Conservation (phyloP, 2,888 invertebrate genomes). For the Sceliomorpha sp. region DNA sequence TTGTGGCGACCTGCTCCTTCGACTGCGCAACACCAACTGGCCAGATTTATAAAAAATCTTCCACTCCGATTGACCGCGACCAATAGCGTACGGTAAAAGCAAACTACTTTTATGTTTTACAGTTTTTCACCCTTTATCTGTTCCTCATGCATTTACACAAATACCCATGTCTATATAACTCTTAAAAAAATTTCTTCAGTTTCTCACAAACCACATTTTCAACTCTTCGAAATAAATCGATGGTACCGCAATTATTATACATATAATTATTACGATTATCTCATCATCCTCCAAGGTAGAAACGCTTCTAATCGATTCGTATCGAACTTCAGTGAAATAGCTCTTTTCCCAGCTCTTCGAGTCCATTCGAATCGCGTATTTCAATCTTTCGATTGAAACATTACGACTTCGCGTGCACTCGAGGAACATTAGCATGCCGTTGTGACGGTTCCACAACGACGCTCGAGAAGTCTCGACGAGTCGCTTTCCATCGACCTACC, state of each 20-base stretch:
- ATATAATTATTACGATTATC: slow-evolving; percentile 22
- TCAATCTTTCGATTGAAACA: slow-evolving; percentile 50
- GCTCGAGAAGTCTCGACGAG: too few relatives aligned
- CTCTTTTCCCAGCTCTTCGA: slow-evolving; percentile 34
- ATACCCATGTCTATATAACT: too few relatives aligned
- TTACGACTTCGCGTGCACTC: slow-evolving; percentile 50
- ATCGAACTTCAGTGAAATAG: slow-evolving; percentile 24
- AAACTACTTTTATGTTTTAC: slow-evolving; percentile 22
- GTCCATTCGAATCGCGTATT: slow-evolving; percentile 37
- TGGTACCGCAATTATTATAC: slow-evolving; percentile 5
- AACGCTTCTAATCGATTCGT: slow-evolving; percentile 41
- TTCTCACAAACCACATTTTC: too few relatives aligned
- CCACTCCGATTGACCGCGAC: slow-evolving; percentile 26
- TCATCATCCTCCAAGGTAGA: slow-evolving; percentile 36
- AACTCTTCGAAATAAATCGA: too few relatives aligned
- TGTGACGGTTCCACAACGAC: slow-evolving; percentile 43
- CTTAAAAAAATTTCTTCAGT: too few relatives aligned
- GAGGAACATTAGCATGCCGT: slow-evolving; percentile 55
- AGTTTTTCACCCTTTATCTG: slow-evolving; percentile 13
- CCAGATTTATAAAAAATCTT: slow-evolving; percentile 24
- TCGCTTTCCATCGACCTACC: slow-evolving; percentile 23
- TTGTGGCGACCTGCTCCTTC: slow-evolving; percentile 7
- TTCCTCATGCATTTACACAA: slow-evolving; percentile 16
- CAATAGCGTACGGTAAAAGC: slow-evolving; percentile 14
- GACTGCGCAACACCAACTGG: slow-evolving; percentile 16